Conservation (phyloP, 2,797 vertebrate genomes). For the Synanceia verrucosa region DNA sequence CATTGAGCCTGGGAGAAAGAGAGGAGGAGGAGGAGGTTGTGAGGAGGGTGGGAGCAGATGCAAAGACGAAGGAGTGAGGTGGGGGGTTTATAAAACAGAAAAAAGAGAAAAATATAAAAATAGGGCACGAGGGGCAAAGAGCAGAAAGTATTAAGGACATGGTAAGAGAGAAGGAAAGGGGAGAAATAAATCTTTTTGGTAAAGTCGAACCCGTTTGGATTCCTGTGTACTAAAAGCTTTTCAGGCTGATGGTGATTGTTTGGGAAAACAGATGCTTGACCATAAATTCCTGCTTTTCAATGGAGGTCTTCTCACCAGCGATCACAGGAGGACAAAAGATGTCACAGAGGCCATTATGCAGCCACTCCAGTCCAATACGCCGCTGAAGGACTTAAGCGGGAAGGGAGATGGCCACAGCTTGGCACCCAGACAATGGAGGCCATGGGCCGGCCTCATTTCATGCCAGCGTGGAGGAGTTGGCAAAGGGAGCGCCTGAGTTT, state of each 20-base stretch:
- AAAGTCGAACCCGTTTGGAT: conserved; percentile 68
- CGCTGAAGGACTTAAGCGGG: conserved; percentile 74
- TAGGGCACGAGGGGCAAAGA: conserved; percentile 8
- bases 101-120: conserved; percentile 50
- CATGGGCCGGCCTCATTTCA: conserved; percentile 71
- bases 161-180: conserved; percentile 19
- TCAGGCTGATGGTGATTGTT: conserved; percentile 76
- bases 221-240: conserved; percentile 69
- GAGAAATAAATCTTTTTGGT: conserved; percentile 62
- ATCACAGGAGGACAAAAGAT: conserved; percentile 79
- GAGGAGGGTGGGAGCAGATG: conserved; percentile 30
- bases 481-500: conserved; percentile 70
- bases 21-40: not conserved
- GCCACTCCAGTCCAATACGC: conserved; percentile 79
- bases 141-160: conserved; percentile 17
- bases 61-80: conserved; percentile 33
- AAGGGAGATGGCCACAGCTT: conserved; percentile 77
- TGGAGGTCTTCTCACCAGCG: conserved; percentile 70
- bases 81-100: conserved; percentile 18
- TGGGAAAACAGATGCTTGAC: conserved; percentile 84
- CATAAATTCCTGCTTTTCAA: conserved; percentile 84
- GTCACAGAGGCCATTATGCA: conserved; percentile 79
- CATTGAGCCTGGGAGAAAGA: conserved; percentile 79
- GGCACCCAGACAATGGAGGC: conserved; percentile 76
- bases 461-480: conserved; percentile 73